These are phyloP conservation scores for Platycheirus rosarum DNA, from an alignment of 2,888 invertebrate genomes.

Conservation along the genomic window DNA sequence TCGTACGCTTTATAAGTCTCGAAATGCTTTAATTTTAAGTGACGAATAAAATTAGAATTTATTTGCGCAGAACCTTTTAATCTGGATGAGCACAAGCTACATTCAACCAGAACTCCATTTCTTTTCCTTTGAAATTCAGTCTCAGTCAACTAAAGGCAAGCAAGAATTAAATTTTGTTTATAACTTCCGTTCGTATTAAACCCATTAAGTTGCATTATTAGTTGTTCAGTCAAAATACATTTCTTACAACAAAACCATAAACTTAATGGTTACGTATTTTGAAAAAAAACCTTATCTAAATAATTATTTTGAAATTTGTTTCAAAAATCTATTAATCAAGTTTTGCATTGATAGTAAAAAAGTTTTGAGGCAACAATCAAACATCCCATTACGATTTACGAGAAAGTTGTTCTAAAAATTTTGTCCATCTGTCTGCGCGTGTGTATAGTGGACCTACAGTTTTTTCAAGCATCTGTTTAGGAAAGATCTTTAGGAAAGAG, in stretches of 20 bases:
- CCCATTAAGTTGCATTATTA: background rate
- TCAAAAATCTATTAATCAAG: too few species aligned
- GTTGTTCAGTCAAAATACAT: background rate
- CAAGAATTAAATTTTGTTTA: background rate
- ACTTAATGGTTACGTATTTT: too few species aligned
- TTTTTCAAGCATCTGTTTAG: too few species aligned
- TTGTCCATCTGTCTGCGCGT: too few species aligned
- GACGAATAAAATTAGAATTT: background rate
- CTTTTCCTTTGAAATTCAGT: background rate
- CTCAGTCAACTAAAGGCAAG: background rate
- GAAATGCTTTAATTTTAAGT: background rate
- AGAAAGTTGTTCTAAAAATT: too few species aligned
- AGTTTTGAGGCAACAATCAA: too few species aligned
- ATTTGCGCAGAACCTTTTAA: background rate
- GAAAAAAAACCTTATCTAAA: too few species aligned
- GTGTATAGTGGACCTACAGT: too few species aligned
- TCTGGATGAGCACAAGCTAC: background rate
- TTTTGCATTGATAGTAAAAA: too few species aligned
- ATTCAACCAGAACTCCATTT: background rate
- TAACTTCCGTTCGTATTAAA: background rate
- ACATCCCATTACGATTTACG: too few species aligned
- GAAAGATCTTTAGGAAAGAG: too few species aligned
- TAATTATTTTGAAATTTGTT: too few species aligned
- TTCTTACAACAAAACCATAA: background rate
- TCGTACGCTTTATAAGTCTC: background rate